Conservation (phyloP, 2,888 invertebrate species). For the Drosophila setosimentum region DNA sequence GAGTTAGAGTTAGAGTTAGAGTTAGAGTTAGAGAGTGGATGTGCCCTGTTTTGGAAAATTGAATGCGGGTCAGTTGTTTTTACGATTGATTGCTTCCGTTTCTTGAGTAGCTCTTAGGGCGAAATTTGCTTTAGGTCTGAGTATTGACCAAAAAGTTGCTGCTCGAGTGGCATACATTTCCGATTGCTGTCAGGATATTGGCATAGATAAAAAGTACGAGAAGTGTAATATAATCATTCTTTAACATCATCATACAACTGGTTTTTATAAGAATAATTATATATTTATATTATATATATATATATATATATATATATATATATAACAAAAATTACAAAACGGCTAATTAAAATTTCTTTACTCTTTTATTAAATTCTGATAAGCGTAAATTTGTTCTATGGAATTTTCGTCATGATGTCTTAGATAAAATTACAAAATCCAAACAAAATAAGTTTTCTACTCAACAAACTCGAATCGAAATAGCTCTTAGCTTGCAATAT, state of each 20-base stretch:
- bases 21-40: not conserved
- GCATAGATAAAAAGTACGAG: not conserved
- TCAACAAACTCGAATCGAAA: not conserved
- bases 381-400: not conserved
- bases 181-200: not conserved
- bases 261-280: not conserved
- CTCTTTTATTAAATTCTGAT: not conserved
- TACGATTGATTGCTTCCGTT: not conserved
- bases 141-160: not conserved
- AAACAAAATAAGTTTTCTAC: not conserved
- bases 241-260: not conserved
- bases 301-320: too few relatives aligned
- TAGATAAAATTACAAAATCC: not conserved
- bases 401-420: too few relatives aligned
- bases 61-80: not conserved
- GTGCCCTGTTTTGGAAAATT: constrained; percentile 2
- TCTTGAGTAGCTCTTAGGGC: not conserved
- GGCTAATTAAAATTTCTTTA: not conserved
- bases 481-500: not conserved
- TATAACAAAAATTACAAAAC: not conserved
- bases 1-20: too few relatives aligned
- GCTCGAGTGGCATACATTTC: not conserved
- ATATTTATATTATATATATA: too few relatives aligned
- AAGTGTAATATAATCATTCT: not conserved
- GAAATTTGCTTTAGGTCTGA: not conserved